phyloP scores from a whole-genome alignment of 2,113 vertebrate genomes.

The Verasper variegatus region DNA sequence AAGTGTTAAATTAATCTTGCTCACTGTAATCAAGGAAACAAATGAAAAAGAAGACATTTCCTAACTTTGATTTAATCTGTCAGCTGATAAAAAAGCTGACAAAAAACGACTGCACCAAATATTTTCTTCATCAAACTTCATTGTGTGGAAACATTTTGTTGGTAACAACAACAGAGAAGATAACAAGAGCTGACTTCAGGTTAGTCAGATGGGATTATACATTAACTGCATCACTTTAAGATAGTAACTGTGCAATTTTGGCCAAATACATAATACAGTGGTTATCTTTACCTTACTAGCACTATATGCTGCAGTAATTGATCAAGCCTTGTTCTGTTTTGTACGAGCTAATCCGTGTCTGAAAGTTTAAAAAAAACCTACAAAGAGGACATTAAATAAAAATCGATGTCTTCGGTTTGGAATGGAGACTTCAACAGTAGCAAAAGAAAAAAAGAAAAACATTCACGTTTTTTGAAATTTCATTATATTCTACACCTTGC shows the following conservation, averaged over 20 bases:
- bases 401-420: constrained; percentile 65
- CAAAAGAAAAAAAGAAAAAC: constrained; percentile 56
- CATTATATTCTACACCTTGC: constrained; percentile 56
- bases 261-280: constrained; percentile 52
- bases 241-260: constrained; percentile 17
- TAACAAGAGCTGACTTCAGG: neutral
- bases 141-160: constrained; percentile 21
- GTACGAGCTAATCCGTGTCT: constrained; percentile 20
- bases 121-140: constrained; percentile 15
- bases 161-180: neutral
- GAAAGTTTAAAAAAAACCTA: constrained; percentile 12
- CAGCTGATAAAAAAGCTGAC: constrained; percentile 3
- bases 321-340: constrained; percentile 16
- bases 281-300: constrained; percentile 25
- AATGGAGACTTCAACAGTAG: constrained; percentile 74
- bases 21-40: constrained; percentile 4
- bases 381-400: constrained; percentile 58
- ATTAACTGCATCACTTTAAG: constrained; percentile 8
- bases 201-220: constrained; percentile 5
- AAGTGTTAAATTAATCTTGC: neutral
- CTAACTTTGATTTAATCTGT: constrained; percentile 32
- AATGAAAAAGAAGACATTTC: constrained; percentile 6
- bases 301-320: constrained; percentile 13
- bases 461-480: constrained; percentile 63
- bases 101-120: constrained; percentile 28